phyloP scores from a whole-genome alignment of 1,140 invertebrate species.

The Drosophila bocki region DNA sequence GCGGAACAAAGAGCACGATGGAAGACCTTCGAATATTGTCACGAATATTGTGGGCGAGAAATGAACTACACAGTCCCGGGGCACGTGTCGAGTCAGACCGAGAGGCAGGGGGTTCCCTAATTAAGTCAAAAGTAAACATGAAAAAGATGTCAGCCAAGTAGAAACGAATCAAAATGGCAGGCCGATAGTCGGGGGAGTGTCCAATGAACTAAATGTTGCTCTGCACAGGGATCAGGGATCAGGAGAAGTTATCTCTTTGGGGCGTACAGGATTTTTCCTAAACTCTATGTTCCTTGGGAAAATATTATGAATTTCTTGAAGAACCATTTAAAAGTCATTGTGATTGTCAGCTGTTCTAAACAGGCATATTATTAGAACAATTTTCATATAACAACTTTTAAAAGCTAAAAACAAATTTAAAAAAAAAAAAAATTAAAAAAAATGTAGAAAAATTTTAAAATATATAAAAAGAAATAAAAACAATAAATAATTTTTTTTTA shows the following conservation, averaged over 20 bases:
- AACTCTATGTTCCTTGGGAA: neutral
- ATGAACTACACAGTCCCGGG: constrained; percentile 30
- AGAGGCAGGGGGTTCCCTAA: constrained; percentile 32
- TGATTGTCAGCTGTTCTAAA: neutral
- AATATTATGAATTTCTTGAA: neutral
- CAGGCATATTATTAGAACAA: neutral
- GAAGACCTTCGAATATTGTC: constrained; percentile 44
- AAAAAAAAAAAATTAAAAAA: no score
- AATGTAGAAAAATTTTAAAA: no score
- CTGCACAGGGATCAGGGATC: constrained; percentile 7
- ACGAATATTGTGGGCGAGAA: constrained; percentile 46
- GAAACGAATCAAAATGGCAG: constrained; percentile 58
- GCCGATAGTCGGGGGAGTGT: constrained; percentile 4
- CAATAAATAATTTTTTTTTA: no score
- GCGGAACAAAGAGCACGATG: constrained; percentile 24
- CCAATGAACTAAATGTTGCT: constrained; percentile 45
- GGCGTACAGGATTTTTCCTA: neutral
- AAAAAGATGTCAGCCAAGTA: constrained; percentile 65
- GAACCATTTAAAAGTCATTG: neutral
- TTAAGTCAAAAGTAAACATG: constrained; percentile 74
- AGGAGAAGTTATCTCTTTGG: neutral
- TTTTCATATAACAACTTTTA: neutral
- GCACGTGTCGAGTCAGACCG: constrained; percentile 20
- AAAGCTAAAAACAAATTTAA: no score
- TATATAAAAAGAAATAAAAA: no score